Conservation (phyloP, 2,113 vertebrate genomes). For the Pterocles gutturalis region DNA sequence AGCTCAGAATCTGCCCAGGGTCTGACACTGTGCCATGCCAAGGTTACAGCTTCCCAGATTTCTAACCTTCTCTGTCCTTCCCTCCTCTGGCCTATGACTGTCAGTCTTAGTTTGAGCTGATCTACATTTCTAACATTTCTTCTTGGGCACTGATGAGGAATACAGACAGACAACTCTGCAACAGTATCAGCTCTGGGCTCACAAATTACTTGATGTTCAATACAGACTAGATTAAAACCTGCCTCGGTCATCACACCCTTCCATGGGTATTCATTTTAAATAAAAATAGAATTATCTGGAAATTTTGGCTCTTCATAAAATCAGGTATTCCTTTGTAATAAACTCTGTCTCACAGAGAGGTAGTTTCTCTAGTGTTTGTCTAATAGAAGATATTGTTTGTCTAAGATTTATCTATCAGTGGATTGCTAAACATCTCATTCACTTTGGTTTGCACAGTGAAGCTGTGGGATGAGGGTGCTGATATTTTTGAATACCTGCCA, state of each 20-base stretch:
- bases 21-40: background rate
- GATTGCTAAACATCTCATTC: conserved; percentile 38
- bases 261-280: background rate
- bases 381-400: background rate
- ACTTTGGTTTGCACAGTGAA: background rate
- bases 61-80: background rate
- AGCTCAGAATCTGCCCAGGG: background rate
- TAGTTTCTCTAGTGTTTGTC: background rate
- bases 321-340: background rate
- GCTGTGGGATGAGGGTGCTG: background rate
- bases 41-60: background rate
- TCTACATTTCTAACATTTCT: background rate
- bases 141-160: background rate
- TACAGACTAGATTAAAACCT: background rate
- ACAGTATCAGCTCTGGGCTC: background rate
- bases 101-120: background rate
- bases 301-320: background rate
- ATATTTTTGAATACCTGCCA: background rate
- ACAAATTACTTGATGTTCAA: background rate
- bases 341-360: background rate
- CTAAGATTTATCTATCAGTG: background rate
- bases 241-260: background rate
- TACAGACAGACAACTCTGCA: background rate
- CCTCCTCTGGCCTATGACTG: background rate
- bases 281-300: background rate